These are phyloP conservation scores for Haliaeetus leucogaster DNA, from an alignment of 2,113 vertebrate species.

Conservation along the genomic window DNA sequence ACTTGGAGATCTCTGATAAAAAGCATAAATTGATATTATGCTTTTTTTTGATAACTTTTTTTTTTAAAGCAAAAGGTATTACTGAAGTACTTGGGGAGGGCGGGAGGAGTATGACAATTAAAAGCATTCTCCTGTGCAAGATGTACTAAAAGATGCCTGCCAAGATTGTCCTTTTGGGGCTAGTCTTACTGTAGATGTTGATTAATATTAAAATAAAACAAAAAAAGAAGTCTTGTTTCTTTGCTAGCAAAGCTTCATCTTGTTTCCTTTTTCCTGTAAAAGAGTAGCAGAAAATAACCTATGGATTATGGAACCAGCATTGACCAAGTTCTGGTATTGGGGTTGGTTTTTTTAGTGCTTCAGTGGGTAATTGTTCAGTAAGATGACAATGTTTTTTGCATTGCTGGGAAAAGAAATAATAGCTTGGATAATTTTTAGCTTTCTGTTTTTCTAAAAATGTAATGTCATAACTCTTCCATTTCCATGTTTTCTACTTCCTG, in stretches of 20 bases:
- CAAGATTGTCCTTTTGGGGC: neutral
- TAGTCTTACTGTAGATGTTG: neutral
- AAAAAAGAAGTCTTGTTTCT: neutral
- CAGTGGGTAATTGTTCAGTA: neutral
- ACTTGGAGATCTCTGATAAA: neutral
- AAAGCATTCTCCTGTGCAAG: neutral
- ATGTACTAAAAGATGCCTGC: neutral
- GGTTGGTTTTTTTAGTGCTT: neutral
- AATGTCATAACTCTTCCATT: slow-evolving; percentile 28
- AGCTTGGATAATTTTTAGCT: slow-evolving; percentile 16
- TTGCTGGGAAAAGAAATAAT: slow-evolving; percentile 2
- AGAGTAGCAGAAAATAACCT: neutral
- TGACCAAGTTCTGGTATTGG: neutral
- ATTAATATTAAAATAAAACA: neutral
- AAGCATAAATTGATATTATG: neutral
- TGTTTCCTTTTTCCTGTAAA: neutral
- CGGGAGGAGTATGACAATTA: neutral
- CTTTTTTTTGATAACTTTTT: neutral
- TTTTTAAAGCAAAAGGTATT: neutral
- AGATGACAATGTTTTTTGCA: neutral
- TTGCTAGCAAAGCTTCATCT: neutral
- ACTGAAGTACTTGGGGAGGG: neutral
- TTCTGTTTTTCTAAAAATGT: slow-evolving; percentile 34
- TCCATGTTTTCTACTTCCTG: slow-evolving; percentile 28
- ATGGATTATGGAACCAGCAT: neutral